These are phyloP conservation scores for Rhinolophus sinicus DNA, from an alignment of 2,113 vertebrate species.

Conservation along the genomic window DNA sequence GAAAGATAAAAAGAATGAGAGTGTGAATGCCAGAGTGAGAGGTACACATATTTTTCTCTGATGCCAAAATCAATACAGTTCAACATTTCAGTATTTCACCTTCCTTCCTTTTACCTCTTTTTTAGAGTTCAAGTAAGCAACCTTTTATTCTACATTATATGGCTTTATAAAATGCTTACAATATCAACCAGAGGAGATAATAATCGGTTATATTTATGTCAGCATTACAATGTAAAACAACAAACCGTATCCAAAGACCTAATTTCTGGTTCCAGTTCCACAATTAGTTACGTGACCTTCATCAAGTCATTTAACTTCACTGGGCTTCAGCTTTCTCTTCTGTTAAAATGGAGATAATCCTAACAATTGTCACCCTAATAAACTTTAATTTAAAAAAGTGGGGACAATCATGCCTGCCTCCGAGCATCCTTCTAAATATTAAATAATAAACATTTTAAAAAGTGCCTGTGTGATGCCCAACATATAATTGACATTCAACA, in stretches of 20 bases:
- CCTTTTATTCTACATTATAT: background rate
- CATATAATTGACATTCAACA: background rate
- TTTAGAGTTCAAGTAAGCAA: background rate
- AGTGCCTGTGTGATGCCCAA: background rate
- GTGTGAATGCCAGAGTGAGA: background rate
- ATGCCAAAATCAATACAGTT: conserved; percentile 31
- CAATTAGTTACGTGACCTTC: background rate
- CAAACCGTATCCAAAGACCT: background rate
- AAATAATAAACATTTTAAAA: background rate
- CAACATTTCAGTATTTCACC: background rate
- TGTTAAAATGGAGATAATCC: background rate
- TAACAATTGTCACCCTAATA: too few relatives aligned
- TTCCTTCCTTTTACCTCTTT: background rate
- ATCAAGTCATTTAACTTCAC: background rate
- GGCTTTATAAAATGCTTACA: background rate
- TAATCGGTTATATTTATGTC: background rate
- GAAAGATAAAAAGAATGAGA: background rate
- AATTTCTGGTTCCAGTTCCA: background rate
- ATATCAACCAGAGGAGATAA: background rate
- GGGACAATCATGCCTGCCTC: background rate
- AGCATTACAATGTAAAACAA: background rate
- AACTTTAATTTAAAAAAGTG: too few relatives aligned
- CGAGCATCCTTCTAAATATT: background rate
- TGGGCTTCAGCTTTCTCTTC: background rate
- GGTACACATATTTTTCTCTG: background rate